Base-by-base conservation (phyloP, 2,888 invertebrate species). In the Drosophila niveifrons region DNA sequence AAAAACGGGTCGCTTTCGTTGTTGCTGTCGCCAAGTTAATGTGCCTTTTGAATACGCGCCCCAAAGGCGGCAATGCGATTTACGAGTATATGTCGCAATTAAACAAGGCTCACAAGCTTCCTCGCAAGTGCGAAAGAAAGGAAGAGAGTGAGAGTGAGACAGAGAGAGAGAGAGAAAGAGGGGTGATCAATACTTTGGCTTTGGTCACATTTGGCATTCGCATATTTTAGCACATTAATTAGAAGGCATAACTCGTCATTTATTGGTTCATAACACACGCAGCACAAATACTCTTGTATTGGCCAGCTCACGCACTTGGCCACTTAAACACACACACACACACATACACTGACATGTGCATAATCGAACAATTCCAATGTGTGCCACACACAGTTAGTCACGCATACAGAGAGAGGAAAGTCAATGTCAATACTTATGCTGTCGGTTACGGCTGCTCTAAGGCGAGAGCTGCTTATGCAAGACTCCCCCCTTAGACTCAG, bases 211-310 rank as follows among this genome's bases (percentile, higher is more conserved):
- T 77, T 55, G 88, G 73, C 66, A 67, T 65, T 61, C 70, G 73
- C 85, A 87, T 82, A 82, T 74, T 72, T 74, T 66, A 69, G 62
- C 82, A 82, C 74, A 84, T 87, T 83, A 85, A 84, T 83, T 87
- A 79, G 72, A 72, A 58, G 64, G 66, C 82, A 87, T 87, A 82
- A 82, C 85, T 85, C 72, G 74, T 70, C 82, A 84, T 87, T 76
- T 87, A 87, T 87, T 76, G 82, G 80, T 28, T 63, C 74, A 68
- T 66, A 79, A 69, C 72, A 67, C 66, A 66, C 55, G 31, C 50
- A 43, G 47, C 23, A 59, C 70, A 69, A 71, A 79, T 74, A 34
- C 18, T 10, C 39, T 39, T 13, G 18, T 43, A 73, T 69, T 74
- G 72, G 62, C 23, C 44, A 29, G 43, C 70, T 48, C 62, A 69